These are phyloP conservation scores for Magallana gigas DNA, from an alignment of 1,140 invertebrate species.

Conservation along the genomic window DNA sequence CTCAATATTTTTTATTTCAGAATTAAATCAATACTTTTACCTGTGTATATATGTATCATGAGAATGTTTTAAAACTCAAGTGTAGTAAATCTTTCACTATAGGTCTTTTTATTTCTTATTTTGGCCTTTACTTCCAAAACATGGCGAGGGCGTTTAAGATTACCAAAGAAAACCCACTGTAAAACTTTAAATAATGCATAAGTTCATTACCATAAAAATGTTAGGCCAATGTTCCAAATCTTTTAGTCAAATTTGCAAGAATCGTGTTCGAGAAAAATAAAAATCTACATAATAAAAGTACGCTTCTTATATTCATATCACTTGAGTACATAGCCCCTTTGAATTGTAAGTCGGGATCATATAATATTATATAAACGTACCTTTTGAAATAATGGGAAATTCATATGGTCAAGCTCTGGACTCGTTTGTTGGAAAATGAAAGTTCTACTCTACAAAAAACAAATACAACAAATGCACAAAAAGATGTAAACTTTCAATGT, in stretches of 20 bases:
- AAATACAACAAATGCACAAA: no score
- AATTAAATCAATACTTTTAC: no score
- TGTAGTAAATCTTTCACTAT: no score
- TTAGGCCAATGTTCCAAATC: not conserved
- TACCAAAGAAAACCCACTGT: not conserved
- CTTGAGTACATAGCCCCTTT: not conserved
- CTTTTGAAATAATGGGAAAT: not conserved
- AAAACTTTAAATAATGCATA: conserved; percentile 20
- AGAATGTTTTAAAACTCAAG: no score
- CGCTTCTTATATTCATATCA: not conserved
- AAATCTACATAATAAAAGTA: not conserved
- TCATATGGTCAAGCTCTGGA: not conserved
- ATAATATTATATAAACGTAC: not conserved
- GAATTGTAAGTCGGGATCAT: no score
- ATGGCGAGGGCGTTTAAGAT: not conserved
- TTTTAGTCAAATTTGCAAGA: conserved; percentile 29
- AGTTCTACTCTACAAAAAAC: no score
- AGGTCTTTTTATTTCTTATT: no score
- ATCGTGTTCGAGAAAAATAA: not conserved
- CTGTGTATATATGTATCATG: no score
- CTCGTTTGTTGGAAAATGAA: not conserved
- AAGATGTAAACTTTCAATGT: no score
- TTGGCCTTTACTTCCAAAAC: no score
- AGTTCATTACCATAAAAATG: conserved; percentile 12
- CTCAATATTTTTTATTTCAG: no score